Evolutionary conservation across 2,888 invertebrate species (phyloP), one percentile per base, ranked within the genome.

Genomic region (Choristoneura rosaceana): DNA sequence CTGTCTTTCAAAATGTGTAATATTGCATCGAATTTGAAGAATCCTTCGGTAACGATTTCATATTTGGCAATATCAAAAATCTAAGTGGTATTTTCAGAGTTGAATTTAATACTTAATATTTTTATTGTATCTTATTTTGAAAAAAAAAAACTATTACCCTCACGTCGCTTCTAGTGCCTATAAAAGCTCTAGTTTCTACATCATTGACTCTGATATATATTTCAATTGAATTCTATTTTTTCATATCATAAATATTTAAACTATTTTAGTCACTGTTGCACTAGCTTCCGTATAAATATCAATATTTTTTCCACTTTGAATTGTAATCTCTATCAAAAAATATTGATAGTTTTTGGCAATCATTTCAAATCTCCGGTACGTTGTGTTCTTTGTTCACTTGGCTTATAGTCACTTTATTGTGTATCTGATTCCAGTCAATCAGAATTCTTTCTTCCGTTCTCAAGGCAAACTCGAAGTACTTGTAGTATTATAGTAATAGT

Each of bases 161-260:
- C 34, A 60, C 38, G 12, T 60, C 38, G n/a, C 60, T 55, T 25
- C 55, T 12, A 17, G 55, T 55, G 5, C 25, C 60, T 60, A 60
- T 60, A n/a, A 60, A 15, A 12, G 60, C 38, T 34, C 34, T 38
- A 38, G 38, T 38, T 60, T 38, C 34, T 38, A 60, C 34, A 38
- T 38, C 59, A 34, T 34, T 25, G 59, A 59, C 59, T 59, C 8
- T 34, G 34, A 59, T 58, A 58, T 58, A 58, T 33, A 34, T 59
- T 59, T 59, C 34, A 59, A 59, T 38, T 25, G 50, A 7, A 47
- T 47, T 34, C 33, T 25, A 15, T 8, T 62, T 62, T 62, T 62
- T 25, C 55, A 14, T 25, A 17, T 62, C 61, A 62, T 62, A 43
- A 62, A 62, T 62, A 62, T 62, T 62, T 45, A 62, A 62, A 17